phyloP scores from a whole-genome alignment of 2,888 invertebrate species.

The Troides helena region DNA sequence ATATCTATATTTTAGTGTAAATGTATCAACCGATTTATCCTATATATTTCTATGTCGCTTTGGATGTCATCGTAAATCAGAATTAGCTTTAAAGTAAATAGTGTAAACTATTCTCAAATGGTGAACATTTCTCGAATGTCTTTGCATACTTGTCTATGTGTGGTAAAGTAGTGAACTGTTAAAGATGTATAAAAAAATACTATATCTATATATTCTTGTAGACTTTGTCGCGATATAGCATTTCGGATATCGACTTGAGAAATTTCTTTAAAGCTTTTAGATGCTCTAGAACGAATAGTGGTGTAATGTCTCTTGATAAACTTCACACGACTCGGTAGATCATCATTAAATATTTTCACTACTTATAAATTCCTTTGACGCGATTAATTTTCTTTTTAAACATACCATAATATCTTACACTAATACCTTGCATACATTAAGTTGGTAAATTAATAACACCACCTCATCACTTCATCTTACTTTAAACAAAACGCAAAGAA shows the following conservation, averaged over 20 bases:
- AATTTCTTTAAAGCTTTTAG: constrained; percentile 1
- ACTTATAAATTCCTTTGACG: too few species aligned
- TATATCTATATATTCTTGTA: constrained; percentile 24
- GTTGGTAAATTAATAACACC: too few species aligned
- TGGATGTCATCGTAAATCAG: constrained; percentile 58
- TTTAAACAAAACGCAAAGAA: too few species aligned
- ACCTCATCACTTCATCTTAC: too few species aligned
- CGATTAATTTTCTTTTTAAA: too few species aligned
- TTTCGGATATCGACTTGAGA: constrained; percentile 5
- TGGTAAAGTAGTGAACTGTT: constrained; percentile 24
- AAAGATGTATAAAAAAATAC: constrained; percentile 17
- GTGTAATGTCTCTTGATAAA: background rate
- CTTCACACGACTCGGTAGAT: too few species aligned
- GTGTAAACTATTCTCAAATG: constrained; percentile 20
- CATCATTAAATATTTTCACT: too few species aligned
- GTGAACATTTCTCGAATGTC: constrained; percentile 20
- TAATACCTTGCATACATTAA: too few species aligned
- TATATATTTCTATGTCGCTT: constrained; percentile 75
- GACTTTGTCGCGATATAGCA: constrained; percentile 5
- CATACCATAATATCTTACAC: too few species aligned
- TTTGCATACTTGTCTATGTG: constrained; percentile 22
- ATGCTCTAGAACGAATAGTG: constrained; percentile 1
- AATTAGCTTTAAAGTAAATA: constrained; percentile 43
- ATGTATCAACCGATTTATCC: constrained; percentile 57
- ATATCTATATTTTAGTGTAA: constrained; percentile 67